These are phyloP conservation scores for Cotesia chilonis DNA, from an alignment of 1,140 invertebrate species.

Conservation along the genomic window DNA sequence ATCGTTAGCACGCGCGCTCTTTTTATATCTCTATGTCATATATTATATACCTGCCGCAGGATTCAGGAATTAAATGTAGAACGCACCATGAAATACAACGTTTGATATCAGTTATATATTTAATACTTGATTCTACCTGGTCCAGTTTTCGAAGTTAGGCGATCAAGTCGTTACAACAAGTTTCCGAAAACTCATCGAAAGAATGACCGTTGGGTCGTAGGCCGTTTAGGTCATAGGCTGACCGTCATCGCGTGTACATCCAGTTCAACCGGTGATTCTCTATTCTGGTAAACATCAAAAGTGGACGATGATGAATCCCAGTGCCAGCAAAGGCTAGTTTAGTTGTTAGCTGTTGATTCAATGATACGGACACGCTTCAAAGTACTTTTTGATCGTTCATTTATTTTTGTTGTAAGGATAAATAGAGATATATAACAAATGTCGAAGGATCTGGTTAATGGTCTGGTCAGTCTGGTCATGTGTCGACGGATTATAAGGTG, in stretches of 20 bases:
- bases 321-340: neutral
- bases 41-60: neutral
- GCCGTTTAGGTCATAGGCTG: slow-evolving; percentile 32
- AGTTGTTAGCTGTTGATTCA: neutral
- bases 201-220: slow-evolving; percentile 11
- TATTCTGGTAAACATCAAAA: neutral
- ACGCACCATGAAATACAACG: slow-evolving; percentile 22
- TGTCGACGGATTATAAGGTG: slow-evolving; percentile 45
- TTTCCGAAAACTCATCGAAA: slow-evolving; percentile 28
- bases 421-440: slow-evolving; percentile 1
- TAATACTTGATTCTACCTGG: slow-evolving; percentile 23
- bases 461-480: slow-evolving; percentile 39
- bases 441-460: slow-evolving; percentile 28
- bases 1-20: slow-evolving; percentile 34
- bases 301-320: slow-evolving; percentile 12
- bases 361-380: slow-evolving; percentile 29
- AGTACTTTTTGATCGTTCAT: slow-evolving; percentile 2
- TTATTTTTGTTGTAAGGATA: neutral
- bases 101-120: slow-evolving; percentile 27
- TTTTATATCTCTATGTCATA: neutral
- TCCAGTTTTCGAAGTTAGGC: slow-evolving; percentile 6
- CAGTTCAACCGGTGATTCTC: slow-evolving; percentile 27
- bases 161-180: slow-evolving; percentile 36
- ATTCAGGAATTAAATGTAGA: neutral
- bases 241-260: slow-evolving; percentile 34